Evolutionary conservation across 2,888 invertebrate genomes (phyloP).

Genomic region (Hirtodrosophila confusa): DNA sequence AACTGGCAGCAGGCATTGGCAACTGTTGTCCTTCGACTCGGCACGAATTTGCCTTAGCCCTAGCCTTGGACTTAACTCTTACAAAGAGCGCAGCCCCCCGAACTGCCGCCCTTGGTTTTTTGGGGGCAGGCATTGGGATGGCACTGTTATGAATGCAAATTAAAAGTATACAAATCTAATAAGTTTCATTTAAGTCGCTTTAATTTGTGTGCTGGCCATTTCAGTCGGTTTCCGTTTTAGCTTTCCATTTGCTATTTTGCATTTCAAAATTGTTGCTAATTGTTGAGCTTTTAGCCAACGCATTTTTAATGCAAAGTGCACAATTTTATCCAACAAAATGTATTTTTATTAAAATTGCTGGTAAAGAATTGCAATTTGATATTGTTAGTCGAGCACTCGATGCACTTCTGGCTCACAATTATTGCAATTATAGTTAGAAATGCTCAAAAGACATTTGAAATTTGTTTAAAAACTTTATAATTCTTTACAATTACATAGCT

Average conservation of each 20-base stretch:
- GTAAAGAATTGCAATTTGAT: conserved; percentile 41
- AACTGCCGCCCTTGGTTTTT: conserved; percentile 28
- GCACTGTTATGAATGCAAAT: conserved; percentile 83
- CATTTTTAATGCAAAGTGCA: conserved; percentile 79
- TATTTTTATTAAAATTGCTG: conserved; percentile 55
- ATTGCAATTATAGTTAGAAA: conserved; percentile 42
- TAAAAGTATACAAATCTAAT: conserved; percentile 84
- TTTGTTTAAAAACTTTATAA: too few species aligned
- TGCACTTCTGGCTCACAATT: conserved; percentile 31
- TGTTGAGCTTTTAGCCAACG: conserved; percentile 76
- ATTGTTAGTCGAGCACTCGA: conserved; percentile 34
- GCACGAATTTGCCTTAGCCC: conserved; percentile 36
- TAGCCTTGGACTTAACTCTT: conserved; percentile 39
- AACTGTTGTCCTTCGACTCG: conserved; percentile 57
- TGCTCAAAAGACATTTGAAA: conserved; percentile 9
- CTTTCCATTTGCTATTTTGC: conserved; percentile 59
- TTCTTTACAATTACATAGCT: too few species aligned
- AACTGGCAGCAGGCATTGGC: conserved; percentile 56
- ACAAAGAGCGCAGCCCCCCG: conserved; percentile 20
- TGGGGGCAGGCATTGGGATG: conserved; percentile 21
- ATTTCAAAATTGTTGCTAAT: conserved; percentile 75
- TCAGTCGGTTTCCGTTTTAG: conserved; percentile 26
- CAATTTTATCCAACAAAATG: conserved; percentile 36
- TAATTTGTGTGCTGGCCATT: conserved; percentile 59
- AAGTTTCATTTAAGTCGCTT: conserved; percentile 81